Evolutionary conservation across 1,140 invertebrate species (phyloP), one percentile per base, ranked within the genome.

Genomic region (Scylla paramamosain): DNA sequence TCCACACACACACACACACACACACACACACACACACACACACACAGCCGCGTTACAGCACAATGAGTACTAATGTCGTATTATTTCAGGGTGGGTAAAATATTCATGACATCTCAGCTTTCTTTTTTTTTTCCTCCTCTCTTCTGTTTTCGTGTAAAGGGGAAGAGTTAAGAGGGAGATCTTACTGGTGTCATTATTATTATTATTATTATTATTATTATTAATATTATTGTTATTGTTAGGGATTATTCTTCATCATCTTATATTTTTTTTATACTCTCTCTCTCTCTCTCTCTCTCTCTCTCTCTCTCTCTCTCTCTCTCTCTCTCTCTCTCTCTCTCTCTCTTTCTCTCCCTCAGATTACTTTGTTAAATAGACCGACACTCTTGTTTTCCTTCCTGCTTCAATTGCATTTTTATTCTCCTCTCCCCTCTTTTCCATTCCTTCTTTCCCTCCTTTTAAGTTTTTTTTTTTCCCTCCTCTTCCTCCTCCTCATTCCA

Each of bases 71-170:
- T 59, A 91, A 91, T 91, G 89, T 39, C 0, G 8, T 20, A 59
- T 25, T 89, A 89, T 91, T 91, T 91, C 89, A 91, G 31, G 25
- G n/a, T 14, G 39, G 46, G 46, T 59, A 91, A 91, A 91, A 59
- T 91, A 89, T 91, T 91, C 48, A 52, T 91, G 48, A 31, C 89
- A 29, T 10, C 3, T 16, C 48, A 45, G 87, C 45, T 91, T 59
- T 91, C 59, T 90, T 10, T 0, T 28, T 32, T 39, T 32, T 29
- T 32, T 1, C 4, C 31, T 10, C 12, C 83, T 84, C 12, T 12
- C 83, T 10, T 28, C 4, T 32, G 39, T 59, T 59, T 59, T 12
- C 52, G 10, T 20, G 12, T 1, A 25, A 12, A 59, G 2, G 67
- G n/a, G 67, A 25, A 20, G n/a, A 20, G 67, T n/a, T 77, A 20